Percentiles rank a stretch among this genome's conserved stretches.
Evolutionary conservation across 2,888 invertebrate genomes (phyloP).

Genomic region (Megastigmus dorsalis): DNA sequence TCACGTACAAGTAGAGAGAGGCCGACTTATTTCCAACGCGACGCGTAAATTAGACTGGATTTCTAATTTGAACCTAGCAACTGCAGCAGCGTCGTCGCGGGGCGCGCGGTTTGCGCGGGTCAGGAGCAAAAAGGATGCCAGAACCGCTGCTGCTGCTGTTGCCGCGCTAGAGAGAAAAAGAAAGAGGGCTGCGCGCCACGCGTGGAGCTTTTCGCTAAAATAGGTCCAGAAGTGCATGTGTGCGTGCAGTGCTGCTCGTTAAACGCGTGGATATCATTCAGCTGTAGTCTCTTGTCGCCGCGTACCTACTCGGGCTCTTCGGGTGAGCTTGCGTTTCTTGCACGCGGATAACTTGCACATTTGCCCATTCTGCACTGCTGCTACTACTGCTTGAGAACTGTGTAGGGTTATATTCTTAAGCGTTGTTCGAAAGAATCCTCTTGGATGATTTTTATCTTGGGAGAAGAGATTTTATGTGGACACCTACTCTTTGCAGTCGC

Average conservation of each 20-base stretch:
- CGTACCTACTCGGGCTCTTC: background rate
- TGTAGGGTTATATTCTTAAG: no score
- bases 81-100: background rate
- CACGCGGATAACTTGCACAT: conserved; percentile 12
- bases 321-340: conserved; percentile 16
- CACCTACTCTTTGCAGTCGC: no score
- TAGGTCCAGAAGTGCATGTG: conserved; percentile 16
- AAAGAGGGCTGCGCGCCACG: background rate
- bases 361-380: conserved; percentile 5
- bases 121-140: conserved; percentile 19
- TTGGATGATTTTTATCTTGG: no score
- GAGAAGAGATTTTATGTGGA: no score
- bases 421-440: no score
- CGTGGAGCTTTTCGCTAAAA: conserved; percentile 27
- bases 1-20: no score
- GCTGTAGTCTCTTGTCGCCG: no score
- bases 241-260: conserved; percentile 3
- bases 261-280: conserved; percentile 29
- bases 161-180: background rate
- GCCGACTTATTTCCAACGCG: background rate
- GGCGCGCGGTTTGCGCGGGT: background rate
- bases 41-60: conserved; percentile 2
- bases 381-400: no score
- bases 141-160: no score
- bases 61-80: conserved; percentile 46